Evolutionary conservation across 2,888 invertebrate genomes (phyloP), one percentile per base, ranked within the genome.

Genomic region (Stenchaetothrips biformis): DNA sequence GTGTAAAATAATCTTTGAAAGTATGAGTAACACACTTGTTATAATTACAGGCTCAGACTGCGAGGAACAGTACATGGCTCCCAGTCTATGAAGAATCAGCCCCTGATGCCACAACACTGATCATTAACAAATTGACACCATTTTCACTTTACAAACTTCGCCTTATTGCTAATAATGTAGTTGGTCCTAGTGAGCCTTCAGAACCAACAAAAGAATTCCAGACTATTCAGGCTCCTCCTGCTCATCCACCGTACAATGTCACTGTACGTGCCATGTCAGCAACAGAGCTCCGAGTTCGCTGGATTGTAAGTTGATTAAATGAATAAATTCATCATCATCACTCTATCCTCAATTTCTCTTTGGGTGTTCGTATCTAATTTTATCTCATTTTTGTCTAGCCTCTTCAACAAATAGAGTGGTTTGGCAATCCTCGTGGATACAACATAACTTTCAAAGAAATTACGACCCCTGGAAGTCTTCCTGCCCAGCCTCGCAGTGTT

Each of bases 201-300:
- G 95, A 96, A 83, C 93, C 98, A 0, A 96, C 97, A 49, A 95
- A 96, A 85, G 93, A 94, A 85, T 99, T 99, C 85, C 97, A 98
- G 88, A 99, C 97, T 0, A 94, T 97, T 82, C 97, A 98, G 88
- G 98, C 98, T 0, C 93, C 95, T 0, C 99, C 99, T 0, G 94
- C 94, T 81, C 94, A 95, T 86, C 94, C 98, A 0, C 99, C 99
- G 0, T 92, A 93, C 82, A 98, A 98, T 86, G 96, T 99, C 0
- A 98, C 98, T 0, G 97, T 98, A 0, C 90, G 99, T 80, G 98
- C 98, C 0, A 94, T 98, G 89, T 97, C 97, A 84, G 95, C 97
- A 0, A 97, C 94, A 6, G 95, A 97, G 85, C 88, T 99, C 77
- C 90, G 97, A 82, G 96, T 99, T 49, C 90, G 98, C 83, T 99